Percentiles rank a stretch among this genome's conserved stretches.
phyloP scores from a whole-genome alignment of 1,140 invertebrate species.

The Megalopta genalis region DNA sequence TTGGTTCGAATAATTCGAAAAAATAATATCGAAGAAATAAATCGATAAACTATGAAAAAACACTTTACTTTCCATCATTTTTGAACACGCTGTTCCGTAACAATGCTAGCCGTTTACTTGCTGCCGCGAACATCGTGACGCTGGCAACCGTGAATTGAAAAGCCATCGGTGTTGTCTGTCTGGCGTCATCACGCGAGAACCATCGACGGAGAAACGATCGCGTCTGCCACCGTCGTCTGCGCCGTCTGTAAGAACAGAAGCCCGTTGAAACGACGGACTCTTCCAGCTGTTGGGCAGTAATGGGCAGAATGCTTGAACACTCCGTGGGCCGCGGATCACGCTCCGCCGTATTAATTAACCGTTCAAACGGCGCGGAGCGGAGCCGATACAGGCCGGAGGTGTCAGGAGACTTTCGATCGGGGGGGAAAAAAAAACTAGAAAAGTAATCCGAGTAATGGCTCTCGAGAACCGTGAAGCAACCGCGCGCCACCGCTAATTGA shows the following conservation, averaged over 20 bases:
- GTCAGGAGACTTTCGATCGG: slow-evolving; percentile 45
- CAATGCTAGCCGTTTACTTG: too few species aligned
- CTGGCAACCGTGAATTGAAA: too few species aligned
- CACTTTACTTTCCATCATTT: too few species aligned
- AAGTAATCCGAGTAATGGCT: slow-evolving; percentile 69
- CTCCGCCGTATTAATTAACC: slow-evolving; percentile 38
- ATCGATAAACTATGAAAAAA: too few species aligned
- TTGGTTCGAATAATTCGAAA: too few species aligned
- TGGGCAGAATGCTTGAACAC: slow-evolving; percentile 8
- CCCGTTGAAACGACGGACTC: background rate
- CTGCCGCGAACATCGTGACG: too few species aligned
- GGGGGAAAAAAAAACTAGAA: slow-evolving; percentile 52
- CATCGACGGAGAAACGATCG: too few species aligned
- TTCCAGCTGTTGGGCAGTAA: background rate
- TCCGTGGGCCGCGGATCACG: background rate
- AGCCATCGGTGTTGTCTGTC: too few species aligned
- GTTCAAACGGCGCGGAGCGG: slow-evolving; percentile 13
- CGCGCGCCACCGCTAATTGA: slow-evolving; percentile 56
- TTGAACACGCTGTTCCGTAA: too few species aligned
- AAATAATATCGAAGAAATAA: too few species aligned
- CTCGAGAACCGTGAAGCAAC: slow-evolving; percentile 44
- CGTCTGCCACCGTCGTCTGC: background rate
- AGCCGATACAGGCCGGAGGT: slow-evolving; percentile 22
- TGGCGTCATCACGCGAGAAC: too few species aligned
- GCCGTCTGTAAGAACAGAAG: background rate